Percentiles rank a stretch among this genome's conserved stretches.
Conservation (phyloP, 2,113 vertebrate genomes). For the Sylvietta virens region DNA sequence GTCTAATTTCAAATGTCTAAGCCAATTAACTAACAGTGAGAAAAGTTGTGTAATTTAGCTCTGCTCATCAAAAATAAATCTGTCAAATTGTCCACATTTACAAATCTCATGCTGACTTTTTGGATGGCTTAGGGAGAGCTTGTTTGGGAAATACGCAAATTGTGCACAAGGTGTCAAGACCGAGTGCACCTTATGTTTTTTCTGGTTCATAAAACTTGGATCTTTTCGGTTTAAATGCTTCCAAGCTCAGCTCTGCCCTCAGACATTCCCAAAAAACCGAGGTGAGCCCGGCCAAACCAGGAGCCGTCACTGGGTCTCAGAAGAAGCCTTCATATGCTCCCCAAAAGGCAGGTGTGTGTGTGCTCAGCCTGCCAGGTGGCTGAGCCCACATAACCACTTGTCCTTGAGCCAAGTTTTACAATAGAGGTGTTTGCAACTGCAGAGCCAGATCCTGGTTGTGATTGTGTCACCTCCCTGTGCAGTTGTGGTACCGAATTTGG, state of each 20-base stretch:
- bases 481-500: not conserved
- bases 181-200: not conserved
- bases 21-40: conserved; percentile 3
- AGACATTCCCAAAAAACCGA: not conserved
- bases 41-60: not conserved
- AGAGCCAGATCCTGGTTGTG: not conserved
- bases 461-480: not conserved
- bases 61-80: not conserved
- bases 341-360: not conserved
- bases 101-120: not conserved
- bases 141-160: not conserved
- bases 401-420: not conserved
- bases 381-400: not conserved
- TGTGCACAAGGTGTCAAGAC: not conserved
- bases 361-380: not conserved
- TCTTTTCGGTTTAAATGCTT: not conserved
- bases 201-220: not conserved
- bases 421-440: not conserved
- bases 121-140: not conserved
- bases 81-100: not conserved
- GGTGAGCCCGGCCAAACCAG: not conserved
- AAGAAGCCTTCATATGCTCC: not conserved
- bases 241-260: not conserved
- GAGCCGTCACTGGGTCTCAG: not conserved
- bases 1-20: conserved; percentile 38